A percentile compares a stretch with the other conserved stretches of the same genome.
phyloP scores from a whole-genome alignment of 2,113 vertebrate genomes.

The Thymallus thymallus region DNA sequence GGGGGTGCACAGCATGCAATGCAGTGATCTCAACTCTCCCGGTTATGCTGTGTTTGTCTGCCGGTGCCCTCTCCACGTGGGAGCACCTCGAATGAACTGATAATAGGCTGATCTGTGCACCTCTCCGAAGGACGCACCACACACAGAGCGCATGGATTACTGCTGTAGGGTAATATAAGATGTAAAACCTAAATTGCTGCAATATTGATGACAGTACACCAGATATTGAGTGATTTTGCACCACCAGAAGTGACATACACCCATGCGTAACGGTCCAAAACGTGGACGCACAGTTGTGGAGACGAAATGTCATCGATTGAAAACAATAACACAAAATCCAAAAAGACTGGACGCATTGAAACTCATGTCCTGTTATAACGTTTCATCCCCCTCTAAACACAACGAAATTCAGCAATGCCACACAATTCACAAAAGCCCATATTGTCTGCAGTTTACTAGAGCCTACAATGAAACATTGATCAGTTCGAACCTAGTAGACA shows the following conservation, averaged over 20 bases:
- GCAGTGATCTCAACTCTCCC: not conserved
- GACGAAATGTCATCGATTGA: not conserved
- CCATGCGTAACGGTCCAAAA: slow-evolving; percentile 1
- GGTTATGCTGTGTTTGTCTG: not conserved
- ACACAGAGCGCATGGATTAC: not conserved
- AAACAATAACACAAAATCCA: not conserved
- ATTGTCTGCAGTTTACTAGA: too few species aligned
- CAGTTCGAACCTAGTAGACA: not conserved
- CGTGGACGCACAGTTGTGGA: not conserved
- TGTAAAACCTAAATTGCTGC: not conserved
- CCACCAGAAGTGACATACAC: not conserved
- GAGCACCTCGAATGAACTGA: not conserved
- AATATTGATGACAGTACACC: not conserved
- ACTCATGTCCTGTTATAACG: too few species aligned
- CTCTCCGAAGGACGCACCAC: not conserved
- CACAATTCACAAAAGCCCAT: too few species aligned
- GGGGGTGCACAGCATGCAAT: not conserved
- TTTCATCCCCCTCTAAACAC: too few species aligned
- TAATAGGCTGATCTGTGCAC: not conserved
- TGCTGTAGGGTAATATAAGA: not conserved
- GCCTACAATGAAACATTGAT: not conserved
- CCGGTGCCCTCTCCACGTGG: not conserved
- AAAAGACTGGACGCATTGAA: too few species aligned
- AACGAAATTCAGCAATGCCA: too few species aligned
- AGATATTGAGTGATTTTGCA: not conserved